A percentile compares a stretch with the other conserved stretches of the same genome.
These are phyloP conservation scores for Trachelus tabidus DNA, from an alignment of 2,888 invertebrate genomes.

Conservation along the genomic window DNA sequence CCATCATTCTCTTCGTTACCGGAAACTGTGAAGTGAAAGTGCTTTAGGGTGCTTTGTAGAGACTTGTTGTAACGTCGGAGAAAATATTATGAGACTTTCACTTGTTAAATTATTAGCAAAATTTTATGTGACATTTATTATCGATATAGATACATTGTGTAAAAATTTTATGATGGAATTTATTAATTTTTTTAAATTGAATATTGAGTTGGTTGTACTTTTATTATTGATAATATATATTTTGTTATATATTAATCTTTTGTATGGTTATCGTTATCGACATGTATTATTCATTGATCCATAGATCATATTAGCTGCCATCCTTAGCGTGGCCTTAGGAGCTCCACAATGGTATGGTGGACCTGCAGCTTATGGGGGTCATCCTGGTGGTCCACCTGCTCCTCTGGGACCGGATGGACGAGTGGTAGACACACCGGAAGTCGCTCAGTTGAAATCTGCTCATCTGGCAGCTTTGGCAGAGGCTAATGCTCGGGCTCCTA, in stretches of 20 bases:
- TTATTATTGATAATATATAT: too few relatives aligned
- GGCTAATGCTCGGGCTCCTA: constrained; percentile 59
- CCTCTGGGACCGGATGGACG: constrained; percentile 58
- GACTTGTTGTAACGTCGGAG: too few relatives aligned
- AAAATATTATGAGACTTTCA: too few relatives aligned
- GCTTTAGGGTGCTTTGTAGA: too few relatives aligned
- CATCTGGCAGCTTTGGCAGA: constrained; percentile 58
- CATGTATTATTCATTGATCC: neutral
- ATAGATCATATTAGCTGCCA: constrained; percentile 44
- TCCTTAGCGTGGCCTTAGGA: constrained; percentile 38
- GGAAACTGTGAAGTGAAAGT: too few relatives aligned
- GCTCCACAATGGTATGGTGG: constrained; percentile 55
- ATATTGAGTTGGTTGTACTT: too few relatives aligned
- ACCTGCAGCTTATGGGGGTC: constrained; percentile 32
- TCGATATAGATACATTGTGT: too few relatives aligned
- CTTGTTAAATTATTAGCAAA: too few relatives aligned
- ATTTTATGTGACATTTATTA: too few relatives aligned
- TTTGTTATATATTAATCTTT: neutral
- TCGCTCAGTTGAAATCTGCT: constrained; percentile 57
- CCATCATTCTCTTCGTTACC: too few relatives aligned
- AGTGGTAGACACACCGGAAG: constrained; percentile 61
- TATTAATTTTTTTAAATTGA: too few relatives aligned
- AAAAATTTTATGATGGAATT: too few relatives aligned
- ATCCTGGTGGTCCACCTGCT: constrained; percentile 41
- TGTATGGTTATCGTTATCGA: neutral